Percentiles rank a stretch among this genome's conserved stretches.
phyloP scores from a whole-genome alignment of 64 coral and sea anemone genomes.

The Acropora tenuis region DNA sequence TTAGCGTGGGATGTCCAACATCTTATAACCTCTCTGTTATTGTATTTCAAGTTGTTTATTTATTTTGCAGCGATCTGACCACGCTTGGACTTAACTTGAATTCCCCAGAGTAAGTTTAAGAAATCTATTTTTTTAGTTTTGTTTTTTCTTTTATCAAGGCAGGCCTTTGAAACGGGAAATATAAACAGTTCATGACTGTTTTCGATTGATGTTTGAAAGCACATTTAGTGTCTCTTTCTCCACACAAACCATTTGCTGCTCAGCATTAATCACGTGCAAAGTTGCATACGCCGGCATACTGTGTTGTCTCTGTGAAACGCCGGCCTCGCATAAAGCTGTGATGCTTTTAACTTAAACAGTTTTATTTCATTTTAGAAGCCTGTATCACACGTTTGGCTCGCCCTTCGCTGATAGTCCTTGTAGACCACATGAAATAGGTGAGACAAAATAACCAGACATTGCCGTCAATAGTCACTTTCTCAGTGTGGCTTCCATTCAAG shows the following conservation, averaged over 20 bases:
- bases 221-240: too few species aligned
- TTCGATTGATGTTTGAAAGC: too few species aligned
- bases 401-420: slow-evolving; percentile 95
- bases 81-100: slow-evolving; percentile 97
- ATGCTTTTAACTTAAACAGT: background rate
- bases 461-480: background rate
- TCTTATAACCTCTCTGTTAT: too few species aligned
- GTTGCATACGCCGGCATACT: background rate
- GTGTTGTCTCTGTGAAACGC: too few species aligned
- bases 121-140: background rate
- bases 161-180: too few species aligned
- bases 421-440: slow-evolving; percentile 98
- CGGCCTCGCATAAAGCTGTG: too few species aligned
- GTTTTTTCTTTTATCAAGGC: too few species aligned
- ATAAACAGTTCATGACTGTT: too few species aligned
- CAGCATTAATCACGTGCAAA: background rate
- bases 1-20: too few species aligned
- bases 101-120: slow-evolving; percentile 90
- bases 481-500: background rate
- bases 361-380: slow-evolving; percentile 67
- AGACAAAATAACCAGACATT: background rate
- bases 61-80: slow-evolving; percentile 82
- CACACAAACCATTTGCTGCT: too few species aligned
- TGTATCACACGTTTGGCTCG: slow-evolving; percentile 98
- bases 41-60: background rate